Evolutionary conservation across 2,113 vertebrate species (phyloP), one percentile per base, ranked within the genome.

Genomic region (Microtus montanus): DNA sequence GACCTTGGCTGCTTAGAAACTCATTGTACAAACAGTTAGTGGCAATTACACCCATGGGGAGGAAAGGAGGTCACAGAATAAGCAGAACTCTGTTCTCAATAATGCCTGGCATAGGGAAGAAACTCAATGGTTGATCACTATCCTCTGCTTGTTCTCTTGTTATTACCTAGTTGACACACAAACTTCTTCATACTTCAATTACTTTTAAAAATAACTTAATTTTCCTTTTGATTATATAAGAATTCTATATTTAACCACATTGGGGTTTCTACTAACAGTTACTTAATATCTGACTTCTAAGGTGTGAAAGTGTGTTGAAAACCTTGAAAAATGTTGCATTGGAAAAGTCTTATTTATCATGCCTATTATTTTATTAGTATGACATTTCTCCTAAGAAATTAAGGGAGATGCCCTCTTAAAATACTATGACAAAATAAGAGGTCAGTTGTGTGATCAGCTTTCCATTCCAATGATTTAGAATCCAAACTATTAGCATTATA

Each of bases 271-370:
- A 94, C 49, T 92, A 35, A 3, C 47, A 70, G 30, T 75, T 92
- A 94, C 58, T 19, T 90, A 38, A 93, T 47, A 88, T 75, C 54
- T 41, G 19, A 26, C 24, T 33, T 41, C 14, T 0, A 78, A 52
- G 73, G 66, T 74, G 26, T 35, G 47, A 93, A 93, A 94, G 89
- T 7, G 66, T 49, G 33, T 58, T 68, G 8, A 70, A 87, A 78
- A 44, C 44, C 82, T 92, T 79, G 12, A 70, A 87, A 63, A 95
- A 54, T 79, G 71, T 71, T 85, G 74, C 66, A 90, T 33, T 49
- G 6, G 63, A 88, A 84, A 90, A 84, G 54, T 44, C 35, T 61
- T 24, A 10, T 83, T 33, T 47, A 10, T 19, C 0, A 54, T 85
- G 13, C 70, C 87, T 73, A 52, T 20, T 82, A 14, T 82, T 90